Evolutionary conservation across 2,113 vertebrate species (phyloP), one percentile per base, ranked within the genome.

Genomic region (Meleagris gallopavo): DNA sequence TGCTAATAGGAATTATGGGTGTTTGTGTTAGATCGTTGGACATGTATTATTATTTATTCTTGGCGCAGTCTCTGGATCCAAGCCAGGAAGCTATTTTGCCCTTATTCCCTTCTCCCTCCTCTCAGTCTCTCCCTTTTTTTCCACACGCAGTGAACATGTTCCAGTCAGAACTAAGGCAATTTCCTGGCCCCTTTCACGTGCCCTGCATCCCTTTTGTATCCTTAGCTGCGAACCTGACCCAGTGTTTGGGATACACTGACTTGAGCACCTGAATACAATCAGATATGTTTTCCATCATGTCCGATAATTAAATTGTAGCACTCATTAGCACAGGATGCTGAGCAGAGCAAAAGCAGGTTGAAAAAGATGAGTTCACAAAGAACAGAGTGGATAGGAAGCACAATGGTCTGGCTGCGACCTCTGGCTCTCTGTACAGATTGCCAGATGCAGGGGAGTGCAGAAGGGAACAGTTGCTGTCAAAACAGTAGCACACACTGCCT

Each of bases 231-330:
- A 83, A 5, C 72, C 46, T 38, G 55, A 78, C 80, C 76, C 52
- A 19, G 21, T 50, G 38, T 27, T 91, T 50, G 79, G 45, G 55
- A 74, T 83, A 40, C 83, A 13, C 38, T 78, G 92, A n/a, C 22
- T 88, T 83, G 30, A 88, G 83, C 95, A 86, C 46, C 80, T 61
- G 80, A 90, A 65, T 11, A 78, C 64, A 90, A 83, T 70, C 73
- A 77, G 88, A 67, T 36, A 57, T 22, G 43, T 84, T 94, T 85
- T 73, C 76, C 83, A 15, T 90, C 88, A 57, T 81, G 80, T 52
- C 77, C 83, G 69, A 77, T 95, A 89, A 96, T 92, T 83, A 82
- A 94, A 90, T 90, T 75, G 83, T 64, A 84, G 30, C 74, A 67
- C 76, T 92, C 22, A 60, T 94, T 96, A 92, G 69, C 61, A 30